These are phyloP conservation scores for Echinops telfairi DNA, from an alignment of 2,113 vertebrate genomes.

Conservation along the genomic window DNA sequence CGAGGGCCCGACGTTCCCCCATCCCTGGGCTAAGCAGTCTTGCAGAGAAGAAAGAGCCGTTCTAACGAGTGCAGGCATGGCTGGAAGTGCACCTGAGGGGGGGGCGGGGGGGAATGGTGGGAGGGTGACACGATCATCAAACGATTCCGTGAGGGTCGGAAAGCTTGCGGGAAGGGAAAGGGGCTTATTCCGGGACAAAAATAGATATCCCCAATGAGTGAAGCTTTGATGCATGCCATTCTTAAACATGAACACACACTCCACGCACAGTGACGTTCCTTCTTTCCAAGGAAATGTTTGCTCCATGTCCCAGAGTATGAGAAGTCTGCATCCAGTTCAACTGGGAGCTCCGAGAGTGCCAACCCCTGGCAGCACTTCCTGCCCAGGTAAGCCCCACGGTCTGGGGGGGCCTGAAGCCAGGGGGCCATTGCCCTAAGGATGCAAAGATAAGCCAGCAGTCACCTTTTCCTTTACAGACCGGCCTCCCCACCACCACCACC, in stretches of 20 bases:
- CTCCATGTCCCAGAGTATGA: not conserved
- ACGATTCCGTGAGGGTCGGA: not conserved
- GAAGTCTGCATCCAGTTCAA: not conserved
- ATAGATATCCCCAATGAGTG: not conserved
- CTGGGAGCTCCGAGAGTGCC: not conserved
- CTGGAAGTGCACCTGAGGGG: not conserved
- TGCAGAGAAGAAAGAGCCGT: not conserved
- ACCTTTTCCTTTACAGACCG: conserved; percentile 14
- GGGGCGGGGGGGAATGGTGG: not conserved
- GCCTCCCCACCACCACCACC: too few relatives aligned
- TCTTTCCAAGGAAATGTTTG: not conserved
- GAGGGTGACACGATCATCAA: not conserved
- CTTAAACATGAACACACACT: not conserved
- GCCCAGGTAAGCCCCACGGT: not conserved
- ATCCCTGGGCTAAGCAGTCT: too few relatives aligned
- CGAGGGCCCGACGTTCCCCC: too few relatives aligned
- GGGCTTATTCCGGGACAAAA: not conserved
- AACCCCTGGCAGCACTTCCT: not conserved
- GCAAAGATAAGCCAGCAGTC: not conserved
- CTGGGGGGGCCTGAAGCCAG: not conserved
- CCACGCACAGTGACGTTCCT: conserved; percentile 1
- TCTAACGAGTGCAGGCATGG: not conserved
- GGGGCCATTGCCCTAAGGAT: not conserved
- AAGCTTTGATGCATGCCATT: not conserved
- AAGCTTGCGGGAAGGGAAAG: not conserved